Evolutionary conservation across 2,888 invertebrate genomes (phyloP).

Genomic region (Limnephilus marmoratus): DNA sequence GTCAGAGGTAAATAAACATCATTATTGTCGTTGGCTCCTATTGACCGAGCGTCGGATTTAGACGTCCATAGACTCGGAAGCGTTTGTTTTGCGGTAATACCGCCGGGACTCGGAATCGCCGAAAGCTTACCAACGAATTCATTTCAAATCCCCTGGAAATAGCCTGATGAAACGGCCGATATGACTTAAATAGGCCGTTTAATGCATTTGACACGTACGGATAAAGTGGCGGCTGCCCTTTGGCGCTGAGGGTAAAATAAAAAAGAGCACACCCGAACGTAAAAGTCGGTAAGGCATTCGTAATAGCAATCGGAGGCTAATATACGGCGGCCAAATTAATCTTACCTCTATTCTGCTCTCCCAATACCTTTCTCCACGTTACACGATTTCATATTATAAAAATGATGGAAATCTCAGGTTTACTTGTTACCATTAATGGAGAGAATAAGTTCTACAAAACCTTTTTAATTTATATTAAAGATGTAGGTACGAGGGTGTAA

Average conservation of each 20-base stretch:
- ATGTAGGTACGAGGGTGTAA: neutral
- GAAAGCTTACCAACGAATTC: conserved; percentile 59
- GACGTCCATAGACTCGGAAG: conserved; percentile 25
- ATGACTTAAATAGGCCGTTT: conserved; percentile 77
- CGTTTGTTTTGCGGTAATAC: conserved; percentile 55
- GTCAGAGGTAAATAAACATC: conserved; percentile 34
- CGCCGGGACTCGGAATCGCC: conserved; percentile 35
- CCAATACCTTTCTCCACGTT: neutral
- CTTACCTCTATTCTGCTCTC: neutral
- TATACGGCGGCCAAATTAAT: conserved; percentile 65
- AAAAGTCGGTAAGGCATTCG: conserved; percentile 60
- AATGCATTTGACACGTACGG: conserved; percentile 73
- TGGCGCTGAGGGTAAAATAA: conserved; percentile 47
- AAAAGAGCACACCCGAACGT: conserved; percentile 56
- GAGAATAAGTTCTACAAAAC: neutral
- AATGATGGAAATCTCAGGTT: neutral
- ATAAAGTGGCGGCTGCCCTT: conserved; percentile 53
- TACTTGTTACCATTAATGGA: neutral
- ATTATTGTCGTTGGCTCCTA: conserved; percentile 36
- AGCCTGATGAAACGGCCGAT: conserved; percentile 64
- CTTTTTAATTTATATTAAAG: neutral
- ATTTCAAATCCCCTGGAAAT: conserved; percentile 65
- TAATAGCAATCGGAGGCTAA: conserved; percentile 64
- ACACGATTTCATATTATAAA: neutral
- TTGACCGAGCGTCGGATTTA: conserved; percentile 33